A percentile compares a stretch with the other conserved stretches of the same genome.
Conservation (phyloP, 2,797 vertebrate species). For the Lagocephalus sceleratus region DNA sequence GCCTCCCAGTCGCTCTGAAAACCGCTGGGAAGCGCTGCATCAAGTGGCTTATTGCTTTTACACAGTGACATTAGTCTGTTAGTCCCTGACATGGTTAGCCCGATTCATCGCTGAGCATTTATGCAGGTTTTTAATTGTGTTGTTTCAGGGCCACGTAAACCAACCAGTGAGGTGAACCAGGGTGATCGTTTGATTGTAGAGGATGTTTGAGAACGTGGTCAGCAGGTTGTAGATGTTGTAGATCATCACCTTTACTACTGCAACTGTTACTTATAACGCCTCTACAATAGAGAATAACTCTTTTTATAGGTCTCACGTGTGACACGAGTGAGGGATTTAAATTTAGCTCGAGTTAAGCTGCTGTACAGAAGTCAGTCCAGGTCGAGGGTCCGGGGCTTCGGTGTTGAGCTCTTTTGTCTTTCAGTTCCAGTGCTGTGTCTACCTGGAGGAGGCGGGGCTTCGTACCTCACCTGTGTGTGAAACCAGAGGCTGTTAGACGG, state of each 20-base stretch:
- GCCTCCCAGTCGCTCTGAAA: slow-evolving; percentile 53
- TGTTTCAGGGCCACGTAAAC: slow-evolving; percentile 20
- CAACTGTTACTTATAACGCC: no score
- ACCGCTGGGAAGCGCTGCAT: slow-evolving; percentile 46
- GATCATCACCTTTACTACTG: no score
- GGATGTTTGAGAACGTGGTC: not conserved
- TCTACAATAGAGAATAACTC: no score
- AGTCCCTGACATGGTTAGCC: slow-evolving; percentile 27
- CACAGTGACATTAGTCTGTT: slow-evolving; percentile 52
- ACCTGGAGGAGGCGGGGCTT: no score
- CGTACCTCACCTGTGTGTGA: not conserved
- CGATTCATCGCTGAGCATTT: slow-evolving; percentile 41
- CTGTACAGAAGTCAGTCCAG: no score
- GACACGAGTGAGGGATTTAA: no score
- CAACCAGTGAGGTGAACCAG: slow-evolving; percentile 15
- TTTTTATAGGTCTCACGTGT: no score
- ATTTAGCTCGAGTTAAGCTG: no score
- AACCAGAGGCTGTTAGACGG: slow-evolving; percentile 14
- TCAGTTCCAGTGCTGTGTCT: no score
- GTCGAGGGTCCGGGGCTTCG: no score
- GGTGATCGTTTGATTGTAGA: slow-evolving; percentile 17
- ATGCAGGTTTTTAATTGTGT: slow-evolving; percentile 1
- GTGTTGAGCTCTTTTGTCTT: no score
- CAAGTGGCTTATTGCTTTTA: slow-evolving; percentile 60
- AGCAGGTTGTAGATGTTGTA: no score